phyloP scores from a whole-genome alignment of 2,888 invertebrate genomes.

The Serripes groenlandicus region DNA sequence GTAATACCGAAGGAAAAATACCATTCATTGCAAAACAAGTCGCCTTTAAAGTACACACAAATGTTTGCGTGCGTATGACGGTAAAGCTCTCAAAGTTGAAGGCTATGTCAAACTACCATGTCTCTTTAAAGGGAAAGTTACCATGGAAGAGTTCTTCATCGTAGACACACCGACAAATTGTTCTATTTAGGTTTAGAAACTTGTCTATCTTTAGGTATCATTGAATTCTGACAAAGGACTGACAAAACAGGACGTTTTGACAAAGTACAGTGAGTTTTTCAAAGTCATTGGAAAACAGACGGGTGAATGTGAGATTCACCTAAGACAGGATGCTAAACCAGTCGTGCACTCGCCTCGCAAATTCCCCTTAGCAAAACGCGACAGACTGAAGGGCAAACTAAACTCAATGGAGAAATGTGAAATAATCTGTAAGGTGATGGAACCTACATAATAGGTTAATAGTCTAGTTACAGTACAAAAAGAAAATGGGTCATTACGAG shows the following conservation, averaged over 20 bases:
- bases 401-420: too few species aligned
- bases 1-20: slow-evolving; percentile 6
- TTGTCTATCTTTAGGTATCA: not conserved
- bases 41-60: not conserved
- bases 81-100: slow-evolving; percentile 14
- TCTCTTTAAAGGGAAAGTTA: not conserved
- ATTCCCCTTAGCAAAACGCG: too few species aligned
- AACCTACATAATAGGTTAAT: not conserved
- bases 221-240: not conserved
- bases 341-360: too few species aligned
- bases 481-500: too few species aligned
- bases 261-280: slow-evolving; percentile 16
- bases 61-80: slow-evolving; percentile 17
- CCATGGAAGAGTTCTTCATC: slow-evolving; percentile 17
- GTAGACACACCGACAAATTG: slow-evolving; percentile 1
- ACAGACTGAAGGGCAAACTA: too few species aligned
- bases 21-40: not conserved
- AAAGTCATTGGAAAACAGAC: too few species aligned
- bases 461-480: too few species aligned
- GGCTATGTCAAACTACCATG: slow-evolving; percentile 4
- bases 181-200: slow-evolving; percentile 20
- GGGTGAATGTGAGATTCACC: too few species aligned
- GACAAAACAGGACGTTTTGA: too few species aligned
- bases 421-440: too few species aligned
- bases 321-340: too few species aligned